Percentiles rank a stretch among this genome's conserved stretches.
phyloP scores from a whole-genome alignment of 1,140 invertebrate species.

The Pachypsylla venusta region DNA sequence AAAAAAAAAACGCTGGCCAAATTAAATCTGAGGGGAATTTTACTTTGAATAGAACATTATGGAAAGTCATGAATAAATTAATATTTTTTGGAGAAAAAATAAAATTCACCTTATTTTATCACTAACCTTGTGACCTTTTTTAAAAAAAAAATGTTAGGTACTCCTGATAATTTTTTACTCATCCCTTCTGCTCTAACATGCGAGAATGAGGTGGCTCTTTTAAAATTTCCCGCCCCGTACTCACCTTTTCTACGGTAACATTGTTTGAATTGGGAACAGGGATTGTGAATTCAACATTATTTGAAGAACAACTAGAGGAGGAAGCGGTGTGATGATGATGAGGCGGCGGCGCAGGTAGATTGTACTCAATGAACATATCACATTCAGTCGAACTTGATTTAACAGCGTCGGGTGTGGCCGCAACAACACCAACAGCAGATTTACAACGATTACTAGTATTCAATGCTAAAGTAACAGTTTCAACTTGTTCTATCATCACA shows the following conservation, averaged over 20 bases:
- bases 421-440: not conserved
- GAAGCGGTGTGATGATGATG: too few relatives aligned
- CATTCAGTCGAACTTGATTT: not conserved
- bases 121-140: too few relatives aligned
- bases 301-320: too few relatives aligned
- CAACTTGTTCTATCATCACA: not conserved
- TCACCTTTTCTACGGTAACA: constrained; percentile 9
- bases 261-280: not conserved
- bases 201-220: too few relatives aligned
- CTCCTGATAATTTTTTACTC: too few relatives aligned
- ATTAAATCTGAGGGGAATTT: too few relatives aligned
- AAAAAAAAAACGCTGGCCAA: too few relatives aligned
- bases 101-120: too few relatives aligned
- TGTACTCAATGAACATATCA: not conserved
- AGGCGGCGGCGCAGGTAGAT: not conserved
- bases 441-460: not conserved
- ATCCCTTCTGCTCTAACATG: too few relatives aligned
- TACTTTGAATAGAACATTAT: too few relatives aligned
- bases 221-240: not conserved
- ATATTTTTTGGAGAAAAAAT: not conserved
- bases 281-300: too few relatives aligned
- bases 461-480: not conserved
- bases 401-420: not conserved
- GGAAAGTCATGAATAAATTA: not conserved
- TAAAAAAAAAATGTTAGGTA: not conserved